Conservation (phyloP, 2,797 vertebrate genomes). For the Sebastes vulpes region DNA sequence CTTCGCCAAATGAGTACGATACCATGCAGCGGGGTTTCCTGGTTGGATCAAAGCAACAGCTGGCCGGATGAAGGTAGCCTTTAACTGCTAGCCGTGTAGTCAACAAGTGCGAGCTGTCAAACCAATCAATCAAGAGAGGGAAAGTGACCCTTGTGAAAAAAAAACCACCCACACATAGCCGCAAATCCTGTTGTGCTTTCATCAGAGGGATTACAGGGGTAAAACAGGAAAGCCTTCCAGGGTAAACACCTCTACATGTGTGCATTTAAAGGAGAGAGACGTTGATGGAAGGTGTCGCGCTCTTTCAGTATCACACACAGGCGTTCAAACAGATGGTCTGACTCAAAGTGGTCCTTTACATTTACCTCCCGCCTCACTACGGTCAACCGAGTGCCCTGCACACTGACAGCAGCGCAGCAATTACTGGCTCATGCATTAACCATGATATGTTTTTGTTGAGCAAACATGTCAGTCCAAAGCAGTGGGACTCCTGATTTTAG, state of each 20-base stretch:
- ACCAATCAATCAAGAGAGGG: background rate
- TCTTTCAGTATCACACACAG: slow-evolving; percentile 39
- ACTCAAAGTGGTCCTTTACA: slow-evolving; percentile 22
- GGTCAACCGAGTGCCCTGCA: slow-evolving; percentile 31
- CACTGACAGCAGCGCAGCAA: slow-evolving; percentile 49
- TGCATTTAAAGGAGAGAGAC: slow-evolving; percentile 8
- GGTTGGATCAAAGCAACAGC: slow-evolving; percentile 40
- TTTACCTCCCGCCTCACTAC: slow-evolving; percentile 14
- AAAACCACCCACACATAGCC: background rate
- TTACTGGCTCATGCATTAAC: slow-evolving; percentile 72
- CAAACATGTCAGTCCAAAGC: slow-evolving; percentile 61
- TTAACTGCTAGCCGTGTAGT: background rate
- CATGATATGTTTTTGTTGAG: slow-evolving; percentile 54
- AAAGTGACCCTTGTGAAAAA: background rate
- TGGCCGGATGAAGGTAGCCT: background rate
- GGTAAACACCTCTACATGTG: slow-evolving; percentile 13
- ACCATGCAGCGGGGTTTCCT: background rate
- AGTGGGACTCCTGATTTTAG: slow-evolving; percentile 8
- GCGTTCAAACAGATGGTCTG: slow-evolving; percentile 64
- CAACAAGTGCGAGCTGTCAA: slow-evolving; percentile 21
- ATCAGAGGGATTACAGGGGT: slow-evolving; percentile 15
- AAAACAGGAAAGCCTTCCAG: background rate
- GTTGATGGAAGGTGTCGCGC: slow-evolving; percentile 43
- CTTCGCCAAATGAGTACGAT: slow-evolving; percentile 13
- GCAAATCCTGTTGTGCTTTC: slow-evolving; percentile 12